Percentiles rank a stretch among this genome's conserved stretches.
Conservation (phyloP, 2,888 invertebrate species). For the Habroteleia sp. region DNA sequence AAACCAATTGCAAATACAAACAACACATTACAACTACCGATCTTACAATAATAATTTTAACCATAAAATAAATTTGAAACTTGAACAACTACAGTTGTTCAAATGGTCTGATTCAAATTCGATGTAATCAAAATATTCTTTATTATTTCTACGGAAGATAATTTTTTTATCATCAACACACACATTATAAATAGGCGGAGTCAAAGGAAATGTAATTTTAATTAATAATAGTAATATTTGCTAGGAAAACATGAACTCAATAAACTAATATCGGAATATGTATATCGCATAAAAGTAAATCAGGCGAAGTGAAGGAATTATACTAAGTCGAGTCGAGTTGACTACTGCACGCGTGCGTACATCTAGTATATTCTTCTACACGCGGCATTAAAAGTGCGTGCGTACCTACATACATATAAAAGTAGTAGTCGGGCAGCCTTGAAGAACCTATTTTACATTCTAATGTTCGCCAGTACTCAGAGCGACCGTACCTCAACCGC, state of each 20-base stretch:
- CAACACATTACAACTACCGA: no score
- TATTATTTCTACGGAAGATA: no score
- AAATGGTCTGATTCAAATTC: no score
- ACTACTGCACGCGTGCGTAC: constrained; percentile 32
- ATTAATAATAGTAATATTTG: constrained; percentile 9
- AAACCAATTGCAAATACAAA: no score
- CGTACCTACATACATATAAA: constrained; percentile 66
- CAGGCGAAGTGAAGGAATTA: constrained; percentile 32
- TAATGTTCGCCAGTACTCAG: constrained; percentile 67
- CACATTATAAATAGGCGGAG: no score
- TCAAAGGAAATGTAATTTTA: no score
- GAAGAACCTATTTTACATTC: constrained; percentile 72
- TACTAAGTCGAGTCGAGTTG: constrained; percentile 9
- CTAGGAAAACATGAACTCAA: constrained; percentile 36
- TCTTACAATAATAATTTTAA: no score
- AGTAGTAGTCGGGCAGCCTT: constrained; percentile 68
- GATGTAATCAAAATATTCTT: no score
- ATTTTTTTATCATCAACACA: no score
- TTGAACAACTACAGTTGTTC: no score
- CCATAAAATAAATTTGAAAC: no score
- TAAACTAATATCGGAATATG: constrained; percentile 34
- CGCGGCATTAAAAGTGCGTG: constrained; percentile 63
- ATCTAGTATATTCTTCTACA: constrained; percentile 59
- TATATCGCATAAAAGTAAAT: constrained; percentile 19
- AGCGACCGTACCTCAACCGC: constrained; percentile 61